Conservation (phyloP, 2,797 vertebrate species). For the Myotis pilosus region DNA sequence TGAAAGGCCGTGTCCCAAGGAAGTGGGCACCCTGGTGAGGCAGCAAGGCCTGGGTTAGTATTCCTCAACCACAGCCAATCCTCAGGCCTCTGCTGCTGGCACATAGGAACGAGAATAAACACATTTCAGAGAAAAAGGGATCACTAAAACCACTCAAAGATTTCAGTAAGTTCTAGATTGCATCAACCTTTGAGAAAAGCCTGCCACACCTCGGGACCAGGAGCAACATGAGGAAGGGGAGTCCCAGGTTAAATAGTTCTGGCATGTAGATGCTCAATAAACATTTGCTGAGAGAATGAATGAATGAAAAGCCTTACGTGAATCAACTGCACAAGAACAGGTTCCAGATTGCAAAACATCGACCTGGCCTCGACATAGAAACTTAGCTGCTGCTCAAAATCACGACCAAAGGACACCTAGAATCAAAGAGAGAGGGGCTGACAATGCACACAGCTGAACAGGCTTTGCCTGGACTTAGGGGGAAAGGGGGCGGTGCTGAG, state of each 20-base stretch:
- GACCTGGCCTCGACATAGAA: slow-evolving; percentile 97
- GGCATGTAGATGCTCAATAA: not conserved
- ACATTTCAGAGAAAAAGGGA: not conserved
- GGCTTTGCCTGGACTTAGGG: not conserved
- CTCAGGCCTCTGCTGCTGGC: not conserved
- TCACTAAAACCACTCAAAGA: not conserved
- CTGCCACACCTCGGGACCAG: not conserved
- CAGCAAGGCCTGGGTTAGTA: not conserved
- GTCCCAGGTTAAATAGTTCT: not conserved
- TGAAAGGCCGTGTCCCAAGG: not conserved
- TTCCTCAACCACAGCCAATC: not conserved
- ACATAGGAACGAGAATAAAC: not conserved
- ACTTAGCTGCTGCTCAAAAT: slow-evolving; percentile 98
- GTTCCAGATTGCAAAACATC: slow-evolving; percentile 96
- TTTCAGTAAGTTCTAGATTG: not conserved
- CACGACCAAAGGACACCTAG: slow-evolving; percentile 96
- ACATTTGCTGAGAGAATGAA: not conserved
- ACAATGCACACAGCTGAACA: not conserved
- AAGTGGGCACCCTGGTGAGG: not conserved
- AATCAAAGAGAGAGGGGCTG: slow-evolving; percentile 20
- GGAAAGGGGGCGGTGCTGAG: not conserved
- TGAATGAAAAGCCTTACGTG: slow-evolving; percentile 88
- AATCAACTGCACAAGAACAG: slow-evolving; percentile 95
- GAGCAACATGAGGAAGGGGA: not conserved
- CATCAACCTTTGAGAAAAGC: not conserved